Conservation (phyloP, 2,113 vertebrate species). For the Lophotis ruficrista region DNA sequence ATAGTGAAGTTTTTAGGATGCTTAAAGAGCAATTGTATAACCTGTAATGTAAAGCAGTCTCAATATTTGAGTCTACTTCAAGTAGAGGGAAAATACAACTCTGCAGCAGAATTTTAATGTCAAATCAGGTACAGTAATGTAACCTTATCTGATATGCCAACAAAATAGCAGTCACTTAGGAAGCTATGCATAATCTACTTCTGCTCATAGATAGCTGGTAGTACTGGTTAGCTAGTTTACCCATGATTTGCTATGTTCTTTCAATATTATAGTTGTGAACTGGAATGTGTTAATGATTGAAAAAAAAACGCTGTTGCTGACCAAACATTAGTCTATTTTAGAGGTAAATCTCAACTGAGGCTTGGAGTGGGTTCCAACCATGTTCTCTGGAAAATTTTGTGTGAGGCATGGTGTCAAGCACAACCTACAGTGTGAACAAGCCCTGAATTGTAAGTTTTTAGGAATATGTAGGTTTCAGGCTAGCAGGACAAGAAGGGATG, state of each 20-base stretch:
- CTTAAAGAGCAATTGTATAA: neutral
- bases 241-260: neutral
- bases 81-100: neutral
- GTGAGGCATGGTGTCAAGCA: neutral
- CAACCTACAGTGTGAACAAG: neutral
- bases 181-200: neutral
- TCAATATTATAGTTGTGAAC: neutral
- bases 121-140: neutral
- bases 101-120: neutral
- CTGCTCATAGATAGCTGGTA: neutral
- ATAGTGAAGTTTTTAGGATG: neutral
- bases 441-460: neutral
- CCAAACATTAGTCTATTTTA: neutral
- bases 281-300: neutral
- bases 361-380: neutral
- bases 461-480: neutral
- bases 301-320: neutral
- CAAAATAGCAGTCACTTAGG: neutral
- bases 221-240: neutral
- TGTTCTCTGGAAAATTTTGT: neutral
- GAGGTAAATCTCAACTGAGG: neutral
- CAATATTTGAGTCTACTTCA: neutral
- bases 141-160: neutral
- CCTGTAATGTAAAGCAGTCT: neutral
- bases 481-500: neutral